Evolutionary conservation across 2,797 vertebrate genomes (phyloP), one percentile per base, ranked within the genome.

Genomic region (Coregonus sp.): DNA sequence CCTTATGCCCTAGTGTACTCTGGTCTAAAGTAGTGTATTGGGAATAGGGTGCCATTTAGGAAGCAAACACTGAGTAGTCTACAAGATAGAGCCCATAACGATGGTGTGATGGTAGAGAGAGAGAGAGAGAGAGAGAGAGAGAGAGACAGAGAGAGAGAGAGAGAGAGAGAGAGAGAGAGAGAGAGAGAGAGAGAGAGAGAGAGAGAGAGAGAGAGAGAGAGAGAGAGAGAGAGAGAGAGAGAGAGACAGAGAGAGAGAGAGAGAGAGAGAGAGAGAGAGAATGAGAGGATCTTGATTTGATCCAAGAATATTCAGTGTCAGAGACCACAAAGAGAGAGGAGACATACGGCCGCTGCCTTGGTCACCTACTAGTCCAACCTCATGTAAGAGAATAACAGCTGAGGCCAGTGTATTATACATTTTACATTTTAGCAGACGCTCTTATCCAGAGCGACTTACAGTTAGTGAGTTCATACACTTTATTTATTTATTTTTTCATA

Each of bases 151-250:
- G 25, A 37, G 66, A 37, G 37, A 81, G 77, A 89, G 82, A 77
- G 80, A 79, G 16, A 29, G 11, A 20, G 25, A 25, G 25, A 37
- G 66, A 37, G 37, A 81, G 77, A 89, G 82, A 77, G 80, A 79
- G 16, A 29, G 11, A 20, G 80, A 37, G 66, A 37, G 37, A 81
- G 77, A 89, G 82, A 77, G 80, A 79, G 16, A 29, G 11, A 20
- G 82, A 77, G 80, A 79, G 16, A 29, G 25, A 37, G 35, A 37
- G 35, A 37, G 35, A 37, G 35, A 37, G 25, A 25, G 25, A 25
- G 25, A 25, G 25, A 25, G 25, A 25, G 25, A 25, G 25, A 25
- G 25, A 37, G 66, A 37, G 37, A 81, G 77, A 89, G 82, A 77
- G 80, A 79, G 16, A 29, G 11, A 20, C 0, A 25, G 25, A 37